Evolutionary conservation across 2,888 invertebrate genomes (phyloP).

Genomic region (Limnephilus marmoratus): DNA sequence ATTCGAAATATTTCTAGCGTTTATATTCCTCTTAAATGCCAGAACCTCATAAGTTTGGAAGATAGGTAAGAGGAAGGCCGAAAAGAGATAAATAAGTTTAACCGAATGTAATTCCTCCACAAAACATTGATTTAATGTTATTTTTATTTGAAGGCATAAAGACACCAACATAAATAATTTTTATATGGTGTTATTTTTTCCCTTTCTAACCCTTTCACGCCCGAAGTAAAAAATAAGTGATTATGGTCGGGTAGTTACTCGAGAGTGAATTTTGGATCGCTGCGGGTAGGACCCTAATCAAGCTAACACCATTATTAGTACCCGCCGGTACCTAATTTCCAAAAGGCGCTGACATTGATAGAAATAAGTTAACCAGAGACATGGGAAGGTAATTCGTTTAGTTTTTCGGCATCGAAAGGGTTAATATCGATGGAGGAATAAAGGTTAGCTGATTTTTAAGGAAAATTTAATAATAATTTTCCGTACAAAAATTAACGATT

Average conservation of each 20-base stretch:
- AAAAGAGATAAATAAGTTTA: background rate
- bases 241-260: background rate
- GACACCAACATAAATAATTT: background rate
- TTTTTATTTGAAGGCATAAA: background rate
- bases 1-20: no score
- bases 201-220: background rate
- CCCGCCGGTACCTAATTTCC: conserved; percentile 10
- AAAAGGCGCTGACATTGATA: conserved; percentile 14
- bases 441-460: background rate
- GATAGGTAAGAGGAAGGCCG: no score
- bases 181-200: background rate
- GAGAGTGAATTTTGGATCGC: background rate
- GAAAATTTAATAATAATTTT: background rate
- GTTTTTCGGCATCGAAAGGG: background rate
- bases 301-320: background rate
- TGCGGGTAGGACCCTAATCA: conserved; percentile 9
- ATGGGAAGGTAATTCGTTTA: background rate
- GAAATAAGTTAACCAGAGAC: background rate
- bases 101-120: background rate
- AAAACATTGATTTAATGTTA: background rate
- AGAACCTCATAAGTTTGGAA: no score
- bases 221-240: background rate
- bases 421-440: background rate
- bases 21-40: no score
- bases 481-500: no score